Conservation (phyloP, 2,797 vertebrate species). For the Numenius phaeopus region DNA sequence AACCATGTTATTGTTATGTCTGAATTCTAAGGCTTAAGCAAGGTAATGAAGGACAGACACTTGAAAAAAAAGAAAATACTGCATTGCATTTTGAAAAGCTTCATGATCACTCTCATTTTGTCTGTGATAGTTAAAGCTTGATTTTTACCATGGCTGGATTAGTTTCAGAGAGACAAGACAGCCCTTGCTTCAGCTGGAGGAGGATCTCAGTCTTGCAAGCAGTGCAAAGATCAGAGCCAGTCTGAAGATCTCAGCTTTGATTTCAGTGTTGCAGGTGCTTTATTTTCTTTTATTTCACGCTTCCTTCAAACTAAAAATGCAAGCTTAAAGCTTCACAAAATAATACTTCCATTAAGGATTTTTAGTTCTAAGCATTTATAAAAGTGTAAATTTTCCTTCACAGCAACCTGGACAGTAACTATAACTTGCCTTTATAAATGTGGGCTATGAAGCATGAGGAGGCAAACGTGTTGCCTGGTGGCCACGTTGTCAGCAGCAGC, state of each 20-base stretch:
- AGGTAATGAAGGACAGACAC: not conserved
- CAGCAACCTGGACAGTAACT: not conserved
- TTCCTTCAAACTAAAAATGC: not conserved
- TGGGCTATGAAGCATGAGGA: fast-evolving
- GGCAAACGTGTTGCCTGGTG: not conserved
- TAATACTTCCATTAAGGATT: not conserved
- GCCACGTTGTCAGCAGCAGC: fast-evolving
- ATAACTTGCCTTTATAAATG: not conserved
- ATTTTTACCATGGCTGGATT: not conserved
- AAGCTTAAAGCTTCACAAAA: not conserved
- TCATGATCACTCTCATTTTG: not conserved
- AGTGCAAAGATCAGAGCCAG: not conserved
- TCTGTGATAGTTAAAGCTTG: not conserved
- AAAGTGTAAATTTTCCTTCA: not conserved
- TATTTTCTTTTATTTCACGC: not conserved
- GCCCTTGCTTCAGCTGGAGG: not conserved
- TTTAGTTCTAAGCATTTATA: not conserved
- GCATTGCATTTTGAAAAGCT: not conserved
- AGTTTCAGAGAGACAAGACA: not conserved
- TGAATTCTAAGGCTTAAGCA: not conserved
- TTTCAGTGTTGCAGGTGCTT: not conserved
- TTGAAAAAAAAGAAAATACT: not conserved
- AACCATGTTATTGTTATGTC: not conserved
- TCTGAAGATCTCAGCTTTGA: not conserved
- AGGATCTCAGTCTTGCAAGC: not conserved